Conservation (phyloP, 64 coral and sea anemone species). For the Montipora capricornis region DNA sequence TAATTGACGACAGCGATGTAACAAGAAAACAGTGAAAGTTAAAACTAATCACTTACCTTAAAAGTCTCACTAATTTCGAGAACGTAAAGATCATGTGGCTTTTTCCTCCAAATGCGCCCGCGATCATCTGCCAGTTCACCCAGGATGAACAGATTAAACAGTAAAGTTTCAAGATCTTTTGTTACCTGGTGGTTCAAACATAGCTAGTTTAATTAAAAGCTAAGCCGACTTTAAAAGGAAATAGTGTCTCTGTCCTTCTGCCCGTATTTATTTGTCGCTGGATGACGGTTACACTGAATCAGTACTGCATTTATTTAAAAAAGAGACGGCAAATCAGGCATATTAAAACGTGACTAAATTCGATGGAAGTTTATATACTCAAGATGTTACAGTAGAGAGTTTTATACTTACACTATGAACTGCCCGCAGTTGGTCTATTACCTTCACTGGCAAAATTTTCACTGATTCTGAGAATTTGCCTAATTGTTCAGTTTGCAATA, state of each 20-base stretch:
- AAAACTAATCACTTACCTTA: neutral
- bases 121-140: slow-evolving; percentile 64
- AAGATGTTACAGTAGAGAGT: too few relatives aligned
- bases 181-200: slow-evolving; percentile 39
- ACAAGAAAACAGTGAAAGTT: neutral
- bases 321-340: too few relatives aligned
- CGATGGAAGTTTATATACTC: too few relatives aligned
- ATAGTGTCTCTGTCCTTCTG: neutral
- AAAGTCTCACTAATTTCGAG: slow-evolving; percentile 55
- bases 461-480: neutral
- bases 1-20: too few relatives aligned
- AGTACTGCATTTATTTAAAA: too few relatives aligned
- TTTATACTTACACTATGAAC: neutral
- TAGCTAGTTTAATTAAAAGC: neutral
- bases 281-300: too few relatives aligned
- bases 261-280: too few relatives aligned
- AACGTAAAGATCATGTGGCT: slow-evolving; percentile 70
- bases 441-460: neutral
- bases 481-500: neutral
- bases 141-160: slow-evolving; percentile 82
- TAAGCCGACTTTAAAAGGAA: too few relatives aligned
- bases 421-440: neutral
- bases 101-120: slow-evolving; percentile 74
- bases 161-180: slow-evolving; percentile 64
- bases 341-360: too few relatives aligned